These are phyloP conservation scores for Agrotis segetum DNA, from an alignment of 2,888 invertebrate species.

Conservation along the genomic window DNA sequence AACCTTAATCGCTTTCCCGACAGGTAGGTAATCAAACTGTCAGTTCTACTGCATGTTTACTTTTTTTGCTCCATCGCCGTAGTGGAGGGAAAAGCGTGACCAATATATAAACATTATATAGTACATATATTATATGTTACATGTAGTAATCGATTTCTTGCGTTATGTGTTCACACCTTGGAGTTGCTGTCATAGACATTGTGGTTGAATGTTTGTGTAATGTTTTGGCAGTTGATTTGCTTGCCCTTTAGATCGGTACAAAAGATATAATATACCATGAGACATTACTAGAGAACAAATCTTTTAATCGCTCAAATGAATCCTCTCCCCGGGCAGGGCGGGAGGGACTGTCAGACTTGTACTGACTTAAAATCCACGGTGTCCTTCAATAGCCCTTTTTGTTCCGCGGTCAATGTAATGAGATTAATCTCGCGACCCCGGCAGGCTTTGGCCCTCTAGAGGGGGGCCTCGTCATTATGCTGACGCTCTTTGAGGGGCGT, in stretches of 20 bases:
- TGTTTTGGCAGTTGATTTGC: not conserved
- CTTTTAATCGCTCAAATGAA: no score
- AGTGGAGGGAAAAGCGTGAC: constrained; percentile 53
- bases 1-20: constrained; percentile 31
- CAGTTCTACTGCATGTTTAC: constrained; percentile 15
- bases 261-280: not conserved
- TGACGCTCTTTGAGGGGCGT: no score
- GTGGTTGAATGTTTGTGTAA: no score
- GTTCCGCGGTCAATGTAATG: no score
- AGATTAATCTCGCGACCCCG: no score
- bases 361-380: no score
- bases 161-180: constrained; percentile 18
- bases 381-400: no score
- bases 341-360: no score
- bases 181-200: not conserved
- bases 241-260: not conserved
- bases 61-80: constrained; percentile 39
- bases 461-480: no score
- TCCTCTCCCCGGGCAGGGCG: no score
- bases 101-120: constrained; percentile 39
- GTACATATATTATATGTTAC: not conserved
- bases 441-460: no score
- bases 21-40: constrained; percentile 36
- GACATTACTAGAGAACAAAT: not conserved
- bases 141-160: constrained; percentile 25